Conservation (phyloP, 2,888 invertebrate species). For the Lampropteryx suffumata region DNA sequence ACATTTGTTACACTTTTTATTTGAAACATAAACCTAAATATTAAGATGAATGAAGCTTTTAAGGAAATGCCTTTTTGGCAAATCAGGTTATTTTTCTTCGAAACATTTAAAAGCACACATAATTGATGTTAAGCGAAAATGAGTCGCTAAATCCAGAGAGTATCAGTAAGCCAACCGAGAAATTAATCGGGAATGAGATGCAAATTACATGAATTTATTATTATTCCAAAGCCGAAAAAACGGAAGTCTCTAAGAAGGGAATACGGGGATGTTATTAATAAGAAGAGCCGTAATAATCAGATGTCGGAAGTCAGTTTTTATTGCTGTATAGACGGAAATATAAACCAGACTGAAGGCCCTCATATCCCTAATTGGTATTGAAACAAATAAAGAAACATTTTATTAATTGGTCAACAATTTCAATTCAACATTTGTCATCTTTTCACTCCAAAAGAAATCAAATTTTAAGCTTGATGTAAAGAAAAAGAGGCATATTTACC, state of each 20-base stretch:
- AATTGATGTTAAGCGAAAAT: constrained; percentile 33
- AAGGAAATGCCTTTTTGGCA: too few species aligned
- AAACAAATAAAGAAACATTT: too few species aligned
- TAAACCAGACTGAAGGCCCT: constrained; percentile 1
- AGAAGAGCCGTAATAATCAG: constrained; percentile 39
- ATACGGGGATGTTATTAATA: constrained; percentile 69
- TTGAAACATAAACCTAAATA: too few species aligned
- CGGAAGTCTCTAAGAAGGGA: constrained; percentile 46
- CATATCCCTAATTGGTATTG: not conserved
- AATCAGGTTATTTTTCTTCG: not conserved
- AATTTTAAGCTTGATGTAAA: too few species aligned
- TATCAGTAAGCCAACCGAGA: constrained; percentile 53
- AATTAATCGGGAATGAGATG: constrained; percentile 70
- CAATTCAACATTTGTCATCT: too few species aligned
- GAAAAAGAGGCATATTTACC: too few species aligned
- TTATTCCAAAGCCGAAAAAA: constrained; percentile 68
- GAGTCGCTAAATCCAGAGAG: constrained; percentile 47
- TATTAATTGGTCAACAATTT: too few species aligned
- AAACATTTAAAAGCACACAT: constrained; percentile 14
- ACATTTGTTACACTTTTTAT: too few species aligned
- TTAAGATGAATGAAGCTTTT: too few species aligned
- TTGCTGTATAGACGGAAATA: constrained; percentile 15
- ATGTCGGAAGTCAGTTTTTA: constrained; percentile 30
- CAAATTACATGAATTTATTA: constrained; percentile 78
- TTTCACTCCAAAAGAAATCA: too few species aligned